Evolutionary conservation across 2,113 vertebrate species (phyloP).

Genomic region (Silurus meridionalis): DNA sequence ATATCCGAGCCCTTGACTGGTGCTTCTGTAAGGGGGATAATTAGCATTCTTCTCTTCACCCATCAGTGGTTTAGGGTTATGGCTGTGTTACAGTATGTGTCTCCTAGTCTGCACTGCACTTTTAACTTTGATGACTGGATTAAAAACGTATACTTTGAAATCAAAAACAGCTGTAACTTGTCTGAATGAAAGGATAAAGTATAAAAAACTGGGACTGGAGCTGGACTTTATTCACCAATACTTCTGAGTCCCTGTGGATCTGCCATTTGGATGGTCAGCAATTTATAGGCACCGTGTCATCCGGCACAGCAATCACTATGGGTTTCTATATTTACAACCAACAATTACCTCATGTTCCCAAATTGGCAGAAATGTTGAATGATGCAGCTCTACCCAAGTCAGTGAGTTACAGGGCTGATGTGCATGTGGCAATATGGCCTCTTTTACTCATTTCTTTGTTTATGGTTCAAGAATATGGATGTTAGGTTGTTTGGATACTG

Average conservation of each 20-base stretch:
- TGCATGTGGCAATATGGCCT: neutral
- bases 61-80: no score
- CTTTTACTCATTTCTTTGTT: neutral
- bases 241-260: conserved; percentile 29
- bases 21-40: no score
- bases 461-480: neutral
- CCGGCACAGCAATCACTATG: conserved; percentile 52
- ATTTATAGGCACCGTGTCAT: conserved; percentile 61
- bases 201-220: neutral
- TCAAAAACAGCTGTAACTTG: neutral
- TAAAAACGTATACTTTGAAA: neutral
- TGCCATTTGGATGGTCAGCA: conserved; percentile 44
- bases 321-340: conserved; percentile 76
- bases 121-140: neutral
- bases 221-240: conserved; percentile 50
- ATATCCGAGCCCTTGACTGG: no score
- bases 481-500: neutral
- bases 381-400: neutral
- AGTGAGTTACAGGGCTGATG: neutral
- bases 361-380: conserved; percentile 47
- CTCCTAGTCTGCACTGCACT: neutral
- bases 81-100: neutral
- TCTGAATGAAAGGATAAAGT: neutral
- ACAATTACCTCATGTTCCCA: conserved; percentile 63
- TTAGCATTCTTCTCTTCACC: no score